Evolutionary conservation across 1,140 invertebrate genomes (phyloP), one percentile per base, ranked within the genome.

Genomic region (Bradysia coprophila): DNA sequence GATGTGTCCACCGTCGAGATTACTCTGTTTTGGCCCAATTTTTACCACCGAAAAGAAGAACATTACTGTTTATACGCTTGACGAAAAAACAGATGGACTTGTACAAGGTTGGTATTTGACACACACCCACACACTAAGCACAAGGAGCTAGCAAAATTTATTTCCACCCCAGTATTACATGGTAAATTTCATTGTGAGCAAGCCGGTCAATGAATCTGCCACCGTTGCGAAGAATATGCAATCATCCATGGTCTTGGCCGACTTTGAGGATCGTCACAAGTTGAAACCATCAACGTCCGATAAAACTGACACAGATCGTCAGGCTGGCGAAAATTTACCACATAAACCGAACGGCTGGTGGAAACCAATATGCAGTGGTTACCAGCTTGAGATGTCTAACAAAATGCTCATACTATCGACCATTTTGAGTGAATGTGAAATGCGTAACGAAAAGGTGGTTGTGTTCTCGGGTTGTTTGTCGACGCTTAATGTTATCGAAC

Each of bases 11-110:
- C 69, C 73, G 94, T 49, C 76, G 82, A 51, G 94, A 98, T 65
- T 95, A 94, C 59, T 79, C 76, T 1, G 89, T 93, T 37, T 62
- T 98, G 38, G 84, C 79, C 16, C 87, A 88, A 9, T 93, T 88
- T 56, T 61, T 98, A 43, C 92, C 92, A 9, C 84, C 87, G 0
- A 98, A 98, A 59, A 76, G 87, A 51, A 94, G 98, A 64, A 97
- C 93, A 62, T 89, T 94, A 0, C 71, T 99, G 15, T 84, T 81
- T 49, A 78, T 97, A 1, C 75, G 80, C 28, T 60, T 98, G 8
- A 76, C 82, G 0, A 76, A 84, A 13, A 54, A 84, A 1, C 95
- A 98, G 64, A 72, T 81, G 11, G 72, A 82, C 49, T 59, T 98
- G n/a, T 97, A 97, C 57, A 39, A 39, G 38, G 38, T 39, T 20